phyloP scores from a whole-genome alignment of 2,888 invertebrate genomes.

The Penaeus monodon region DNA sequence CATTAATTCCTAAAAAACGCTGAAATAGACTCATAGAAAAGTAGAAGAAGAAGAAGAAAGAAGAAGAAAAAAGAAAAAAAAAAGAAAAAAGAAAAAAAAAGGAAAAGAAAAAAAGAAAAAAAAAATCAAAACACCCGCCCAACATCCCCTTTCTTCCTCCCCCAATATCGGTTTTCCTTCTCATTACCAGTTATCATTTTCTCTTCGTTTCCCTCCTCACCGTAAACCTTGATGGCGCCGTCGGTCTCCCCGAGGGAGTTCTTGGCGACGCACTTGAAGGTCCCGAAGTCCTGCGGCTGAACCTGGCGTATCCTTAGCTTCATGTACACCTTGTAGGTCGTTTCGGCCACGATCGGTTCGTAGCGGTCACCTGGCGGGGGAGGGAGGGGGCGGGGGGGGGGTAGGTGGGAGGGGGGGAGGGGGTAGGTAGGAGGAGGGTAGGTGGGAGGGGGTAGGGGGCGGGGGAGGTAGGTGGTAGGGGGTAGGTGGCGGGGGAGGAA shows the following conservation, averaged over 20 bases:
- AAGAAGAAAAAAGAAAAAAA: too few species aligned
- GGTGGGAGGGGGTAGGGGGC: background rate
- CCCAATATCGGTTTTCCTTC: too few species aligned
- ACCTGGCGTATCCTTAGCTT: slow-evolving; percentile 57
- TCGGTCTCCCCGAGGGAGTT: slow-evolving; percentile 60
- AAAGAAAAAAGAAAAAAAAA: too few species aligned
- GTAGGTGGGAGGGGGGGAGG: background rate
- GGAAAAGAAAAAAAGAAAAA: too few species aligned
- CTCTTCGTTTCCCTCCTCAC: slow-evolving; percentile 19
- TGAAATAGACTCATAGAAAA: too few species aligned
- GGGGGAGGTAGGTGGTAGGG: background rate
- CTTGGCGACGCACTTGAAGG: slow-evolving; percentile 59
- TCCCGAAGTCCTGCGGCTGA: slow-evolving; percentile 45
- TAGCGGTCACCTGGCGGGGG: slow-evolving; percentile 47
- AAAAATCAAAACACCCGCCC: too few species aligned
- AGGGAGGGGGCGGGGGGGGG: background rate
- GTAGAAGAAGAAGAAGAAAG: too few species aligned
- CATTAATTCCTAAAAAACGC: too few species aligned
- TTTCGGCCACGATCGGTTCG: slow-evolving; percentile 55
- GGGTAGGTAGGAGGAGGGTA: background rate
- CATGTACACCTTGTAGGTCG: slow-evolving; percentile 61
- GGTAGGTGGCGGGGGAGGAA: background rate
- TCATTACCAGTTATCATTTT: too few species aligned
- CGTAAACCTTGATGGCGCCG: slow-evolving; percentile 54
- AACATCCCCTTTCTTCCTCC: too few species aligned